These are phyloP conservation scores for Drosophila birchii DNA, from an alignment of 2,888 invertebrate genomes.

Conservation along the genomic window DNA sequence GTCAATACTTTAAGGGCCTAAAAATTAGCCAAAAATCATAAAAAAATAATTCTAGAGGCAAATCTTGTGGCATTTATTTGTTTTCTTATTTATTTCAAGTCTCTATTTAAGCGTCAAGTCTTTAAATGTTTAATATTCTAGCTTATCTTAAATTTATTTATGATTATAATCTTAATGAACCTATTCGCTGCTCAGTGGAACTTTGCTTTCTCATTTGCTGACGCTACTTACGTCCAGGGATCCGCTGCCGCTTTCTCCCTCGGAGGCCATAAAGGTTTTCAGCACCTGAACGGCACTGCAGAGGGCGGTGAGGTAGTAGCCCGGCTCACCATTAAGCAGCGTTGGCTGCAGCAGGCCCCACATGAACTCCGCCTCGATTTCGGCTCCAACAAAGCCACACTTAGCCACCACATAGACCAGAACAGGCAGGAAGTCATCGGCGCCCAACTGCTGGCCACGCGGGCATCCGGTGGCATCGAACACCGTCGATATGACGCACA, in stretches of 20 bases:
- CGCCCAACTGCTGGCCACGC: constrained; percentile 87
- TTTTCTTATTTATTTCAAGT: background rate
- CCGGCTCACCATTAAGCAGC: constrained; percentile 95
- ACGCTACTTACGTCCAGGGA: constrained; percentile 83
- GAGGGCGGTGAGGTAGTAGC: constrained; percentile 96
- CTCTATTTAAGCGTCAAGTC: constrained; percentile 5
- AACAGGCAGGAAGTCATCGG: constrained; percentile 95
- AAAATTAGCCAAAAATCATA: background rate
- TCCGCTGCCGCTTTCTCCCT: constrained; percentile 83
- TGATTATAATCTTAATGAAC: background rate
- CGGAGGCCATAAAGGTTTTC: constrained; percentile 84
- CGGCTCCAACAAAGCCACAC: constrained; percentile 95
- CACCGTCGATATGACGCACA: constrained; percentile 95
- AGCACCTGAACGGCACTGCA: constrained; percentile 92
- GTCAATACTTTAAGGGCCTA: background rate
- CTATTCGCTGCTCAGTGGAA: background rate
- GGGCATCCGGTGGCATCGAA: constrained; percentile 88
- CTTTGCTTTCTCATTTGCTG: background rate
- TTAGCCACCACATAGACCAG: constrained; percentile 96
- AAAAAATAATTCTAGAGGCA: background rate
- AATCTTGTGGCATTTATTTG: background rate
- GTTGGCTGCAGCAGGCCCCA: constrained; percentile 96
- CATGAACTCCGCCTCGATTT: constrained; percentile 98
- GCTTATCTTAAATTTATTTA: background rate
- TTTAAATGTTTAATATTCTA: too few species aligned